These are phyloP conservation scores for Athrips mouffetella DNA, from an alignment of 2,888 invertebrate genomes.

Conservation along the genomic window DNA sequence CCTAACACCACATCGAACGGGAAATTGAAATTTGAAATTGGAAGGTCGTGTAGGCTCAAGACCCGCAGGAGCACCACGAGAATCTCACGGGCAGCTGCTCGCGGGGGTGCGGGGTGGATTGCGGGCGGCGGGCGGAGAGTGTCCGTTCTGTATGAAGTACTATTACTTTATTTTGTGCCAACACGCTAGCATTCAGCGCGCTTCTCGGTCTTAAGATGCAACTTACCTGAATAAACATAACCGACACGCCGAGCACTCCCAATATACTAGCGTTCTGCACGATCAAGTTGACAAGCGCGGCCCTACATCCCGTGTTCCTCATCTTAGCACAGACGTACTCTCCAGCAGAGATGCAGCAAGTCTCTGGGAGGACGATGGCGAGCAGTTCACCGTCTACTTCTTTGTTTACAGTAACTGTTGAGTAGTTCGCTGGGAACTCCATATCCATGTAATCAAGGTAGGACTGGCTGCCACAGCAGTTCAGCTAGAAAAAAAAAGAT, in stretches of 20 bases:
- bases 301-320: slow-evolving; percentile 46
- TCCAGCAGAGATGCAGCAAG: slow-evolving; percentile 43
- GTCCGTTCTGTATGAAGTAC: no score
- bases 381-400: slow-evolving; percentile 31
- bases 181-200: no score
- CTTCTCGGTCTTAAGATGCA: no score
- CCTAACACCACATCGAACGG: no score
- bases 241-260: slow-evolving; percentile 66
- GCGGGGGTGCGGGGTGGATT: no score
- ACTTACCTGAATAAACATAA: slow-evolving; percentile 67
- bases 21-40: no score
- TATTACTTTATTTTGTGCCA: no score
- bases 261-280: slow-evolving; percentile 60
- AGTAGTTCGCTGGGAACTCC: slow-evolving; percentile 47
- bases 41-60: no score
- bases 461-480: slow-evolving; percentile 60
- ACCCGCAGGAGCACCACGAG: no score
- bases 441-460: slow-evolving; percentile 53
- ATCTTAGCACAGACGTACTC: slow-evolving; percentile 42
- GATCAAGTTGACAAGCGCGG: slow-evolving; percentile 47
- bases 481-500: slow-evolving; percentile 40
- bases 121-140: no score
- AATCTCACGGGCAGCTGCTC: no score
- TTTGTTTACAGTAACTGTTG: slow-evolving; percentile 41
- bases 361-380: slow-evolving; percentile 36